These are phyloP conservation scores for Anarsia innoxiella DNA, from an alignment of 2,888 invertebrate species.

Conservation along the genomic window DNA sequence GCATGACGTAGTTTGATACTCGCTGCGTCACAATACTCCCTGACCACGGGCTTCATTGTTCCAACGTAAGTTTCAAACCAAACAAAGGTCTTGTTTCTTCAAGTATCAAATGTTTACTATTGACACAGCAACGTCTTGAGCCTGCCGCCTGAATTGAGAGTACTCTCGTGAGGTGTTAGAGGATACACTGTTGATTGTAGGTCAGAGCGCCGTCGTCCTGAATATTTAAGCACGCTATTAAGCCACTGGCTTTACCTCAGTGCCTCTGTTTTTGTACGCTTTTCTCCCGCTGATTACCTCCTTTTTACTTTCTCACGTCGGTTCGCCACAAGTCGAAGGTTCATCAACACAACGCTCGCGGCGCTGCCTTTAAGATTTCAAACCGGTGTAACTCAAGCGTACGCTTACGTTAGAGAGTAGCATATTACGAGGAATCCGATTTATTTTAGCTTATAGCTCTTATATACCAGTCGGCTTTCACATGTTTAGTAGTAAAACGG, in stretches of 20 bases:
- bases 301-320: slow-evolving; percentile 61
- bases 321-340: slow-evolving; percentile 40
- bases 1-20: slow-evolving; percentile 39
- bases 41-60: slow-evolving; percentile 10
- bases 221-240: slow-evolving; percentile 69
- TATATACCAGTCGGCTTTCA: too few species aligned
- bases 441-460: too few species aligned
- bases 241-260: slow-evolving; percentile 27
- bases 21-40: slow-evolving; percentile 21
- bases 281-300: slow-evolving; percentile 68
- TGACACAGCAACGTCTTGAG: too few species aligned
- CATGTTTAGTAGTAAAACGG: too few species aligned
- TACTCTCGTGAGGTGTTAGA: too few species aligned
- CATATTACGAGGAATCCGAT: too few species aligned
- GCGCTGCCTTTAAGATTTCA: slow-evolving; percentile 27
- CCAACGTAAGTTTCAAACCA: slow-evolving; percentile 10
- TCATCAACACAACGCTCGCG: slow-evolving; percentile 40
- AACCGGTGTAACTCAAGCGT: slow-evolving; percentile 17
- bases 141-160: too few species aligned
- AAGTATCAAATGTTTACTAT: too few species aligned
- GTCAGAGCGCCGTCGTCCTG: slow-evolving; percentile 57
- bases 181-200: slow-evolving; percentile 42
- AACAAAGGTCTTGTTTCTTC: slow-evolving; percentile 4
- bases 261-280: slow-evolving; percentile 41
- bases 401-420: too few species aligned